Percentiles rank a stretch among this genome's conserved stretches.
These are phyloP conservation scores for Ursus arctos DNA, from an alignment of 2,113 vertebrate genomes.

Conservation along the genomic window DNA sequence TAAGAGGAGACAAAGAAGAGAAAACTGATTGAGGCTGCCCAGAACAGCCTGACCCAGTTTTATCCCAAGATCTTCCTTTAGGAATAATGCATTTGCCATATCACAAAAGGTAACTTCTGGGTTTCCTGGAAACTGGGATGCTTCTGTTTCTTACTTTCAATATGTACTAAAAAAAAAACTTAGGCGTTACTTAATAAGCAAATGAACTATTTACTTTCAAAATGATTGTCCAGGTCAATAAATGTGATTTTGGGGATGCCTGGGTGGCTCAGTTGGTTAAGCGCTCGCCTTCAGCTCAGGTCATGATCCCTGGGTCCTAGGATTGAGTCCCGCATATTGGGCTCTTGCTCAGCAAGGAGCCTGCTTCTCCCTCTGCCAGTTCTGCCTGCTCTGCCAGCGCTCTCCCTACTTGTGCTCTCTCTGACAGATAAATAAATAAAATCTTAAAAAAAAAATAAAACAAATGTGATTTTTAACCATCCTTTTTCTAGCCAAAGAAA, in stretches of 20 bases:
- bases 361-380: not conserved
- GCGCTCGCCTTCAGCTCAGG: not conserved
- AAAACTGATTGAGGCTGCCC: constrained; percentile 54
- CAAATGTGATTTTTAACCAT: constrained; percentile 16
- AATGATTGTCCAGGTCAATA: not conserved
- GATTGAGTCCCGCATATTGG: not conserved
- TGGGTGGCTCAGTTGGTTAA: not conserved
- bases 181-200: not conserved
- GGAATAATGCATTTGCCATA: not conserved
- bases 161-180: not conserved
- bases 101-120: not conserved
- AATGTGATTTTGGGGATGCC: not conserved
- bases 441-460: not conserved
- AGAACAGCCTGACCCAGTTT: not conserved
- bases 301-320: not conserved
- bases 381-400: too few relatives aligned
- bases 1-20: constrained; percentile 33
- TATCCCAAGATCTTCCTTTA: constrained; percentile 35
- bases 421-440: not conserved
- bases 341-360: not conserved
- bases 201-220: constrained; percentile 30
- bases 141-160: not conserved
- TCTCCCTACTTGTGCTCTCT: not conserved
- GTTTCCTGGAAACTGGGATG: not conserved
- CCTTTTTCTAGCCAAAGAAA: not conserved